Evolutionary conservation across 2,113 vertebrate species (phyloP).

Genomic region (Plecotus auritus): DNA sequence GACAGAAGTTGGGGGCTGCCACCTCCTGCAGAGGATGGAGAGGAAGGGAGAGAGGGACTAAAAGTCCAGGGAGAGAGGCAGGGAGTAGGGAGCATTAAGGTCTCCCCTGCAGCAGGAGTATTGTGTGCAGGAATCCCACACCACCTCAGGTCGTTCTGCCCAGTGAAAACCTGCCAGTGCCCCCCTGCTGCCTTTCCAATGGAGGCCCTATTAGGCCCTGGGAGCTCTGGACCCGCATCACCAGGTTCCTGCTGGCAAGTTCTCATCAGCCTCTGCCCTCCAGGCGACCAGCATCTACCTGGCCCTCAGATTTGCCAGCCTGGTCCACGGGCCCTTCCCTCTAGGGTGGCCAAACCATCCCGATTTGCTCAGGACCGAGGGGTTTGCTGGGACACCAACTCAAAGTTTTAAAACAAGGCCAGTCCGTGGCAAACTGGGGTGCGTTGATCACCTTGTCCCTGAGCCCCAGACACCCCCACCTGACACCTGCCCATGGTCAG

Average conservation of each 20-base stretch:
- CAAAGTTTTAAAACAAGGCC: background rate
- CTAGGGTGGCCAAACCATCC: background rate
- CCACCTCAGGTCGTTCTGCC: background rate
- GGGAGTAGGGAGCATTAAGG: background rate
- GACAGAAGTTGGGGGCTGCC: background rate
- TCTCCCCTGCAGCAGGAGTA: background rate
- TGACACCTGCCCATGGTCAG: accelerated
- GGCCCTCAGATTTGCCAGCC: background rate
- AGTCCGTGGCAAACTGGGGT: background rate
- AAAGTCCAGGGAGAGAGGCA: background rate
- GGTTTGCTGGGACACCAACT: background rate
- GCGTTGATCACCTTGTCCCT: background rate
- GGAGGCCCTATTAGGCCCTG: background rate
- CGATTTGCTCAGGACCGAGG: accelerated
- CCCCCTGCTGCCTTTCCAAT: background rate
- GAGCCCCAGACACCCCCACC: background rate
- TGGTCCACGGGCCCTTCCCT: background rate
- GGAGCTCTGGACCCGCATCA: accelerated
- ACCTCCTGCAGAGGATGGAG: background rate
- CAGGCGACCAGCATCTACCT: accelerated
- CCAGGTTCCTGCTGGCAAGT: background rate
- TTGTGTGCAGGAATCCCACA: background rate
- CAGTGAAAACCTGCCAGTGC: background rate
- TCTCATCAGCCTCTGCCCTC: background rate
- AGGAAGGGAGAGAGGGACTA: background rate